Evolutionary conservation across 2,888 invertebrate species (phyloP), one percentile per base, ranked within the genome.

Genomic region (Harpalus rufipes): DNA sequence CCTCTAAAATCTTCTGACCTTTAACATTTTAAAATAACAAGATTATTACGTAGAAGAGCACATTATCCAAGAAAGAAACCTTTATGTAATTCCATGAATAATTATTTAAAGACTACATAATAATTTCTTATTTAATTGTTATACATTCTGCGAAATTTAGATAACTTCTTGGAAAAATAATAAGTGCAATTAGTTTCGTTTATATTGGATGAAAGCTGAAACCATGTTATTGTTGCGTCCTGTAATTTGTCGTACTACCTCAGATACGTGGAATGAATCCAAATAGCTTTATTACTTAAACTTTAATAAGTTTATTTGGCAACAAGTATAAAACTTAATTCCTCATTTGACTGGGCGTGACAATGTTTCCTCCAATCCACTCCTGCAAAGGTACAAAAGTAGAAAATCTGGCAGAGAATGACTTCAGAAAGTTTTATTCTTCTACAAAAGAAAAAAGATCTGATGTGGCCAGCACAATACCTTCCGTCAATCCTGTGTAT

Each of bases 231-330:
- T 10, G 44, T 32, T 32, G 32, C 32, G 32, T 51, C 44, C 12
- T 51, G 44, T 51, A 51, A 51, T 51, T 51, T 32, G 32, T 32
- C 32, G 32, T 5, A 12, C 44, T 5, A 51, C 8, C 44, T 32
- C 10, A 51, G 12, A 51, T 51, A 10, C 44, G 44, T 51, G 12
- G 44, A 51, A 51, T 51, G 44, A 51, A 51, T 51, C 44, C 6
- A 51, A 51, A 51, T 51, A 51, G 44, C 44, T 51, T 51, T 51
- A 51, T 51, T 51, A 51, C 12, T 51, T 51, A 51, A 51, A 51
- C 10, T 51, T 51, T 51, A 51, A 10, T 51, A 51, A 51, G 10
- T 51, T 51, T 51, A 51, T 51, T 51, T 51, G 12, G 12, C 8
- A 51, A 51, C 10, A 12, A 44, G 44, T 12, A 51, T 51, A 32